Percentiles rank a stretch among this genome's conserved stretches.
phyloP scores from a whole-genome alignment of 2,113 vertebrate genomes.

The Sula dactylatra region DNA sequence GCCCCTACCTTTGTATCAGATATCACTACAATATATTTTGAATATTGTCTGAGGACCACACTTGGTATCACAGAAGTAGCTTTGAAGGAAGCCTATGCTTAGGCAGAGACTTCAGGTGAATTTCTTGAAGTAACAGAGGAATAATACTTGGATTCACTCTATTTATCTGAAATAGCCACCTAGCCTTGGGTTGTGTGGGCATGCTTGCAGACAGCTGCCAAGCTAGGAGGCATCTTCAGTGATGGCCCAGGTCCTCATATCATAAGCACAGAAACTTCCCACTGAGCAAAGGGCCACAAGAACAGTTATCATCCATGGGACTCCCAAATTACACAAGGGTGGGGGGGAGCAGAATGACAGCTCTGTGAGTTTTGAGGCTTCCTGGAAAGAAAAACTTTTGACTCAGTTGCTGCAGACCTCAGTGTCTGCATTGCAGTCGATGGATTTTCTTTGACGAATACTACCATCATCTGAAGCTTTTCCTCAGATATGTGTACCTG shows the following conservation, averaged over 20 bases:
- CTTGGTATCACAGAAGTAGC: background rate
- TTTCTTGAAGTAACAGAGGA: background rate
- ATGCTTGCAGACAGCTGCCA: background rate
- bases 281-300: background rate
- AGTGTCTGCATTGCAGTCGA: background rate
- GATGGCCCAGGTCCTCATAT: fast-evolving
- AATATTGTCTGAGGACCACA: background rate
- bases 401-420: background rate
- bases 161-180: background rate
- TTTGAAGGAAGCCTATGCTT: background rate
- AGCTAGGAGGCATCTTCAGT: background rate
- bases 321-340: background rate
- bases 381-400: background rate
- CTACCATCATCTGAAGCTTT: background rate
- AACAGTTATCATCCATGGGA: background rate
- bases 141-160: background rate
- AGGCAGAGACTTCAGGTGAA: background rate
- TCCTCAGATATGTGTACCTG: background rate
- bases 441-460: background rate
- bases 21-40: background rate
- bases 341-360: background rate
- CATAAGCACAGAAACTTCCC: background rate
- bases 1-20: background rate
- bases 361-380: background rate
- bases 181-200: background rate